Percentiles rank a stretch among this genome's conserved stretches.
Evolutionary conservation across 2,113 vertebrate genomes (phyloP).

Genomic region (Pangasianodon gigas): DNA sequence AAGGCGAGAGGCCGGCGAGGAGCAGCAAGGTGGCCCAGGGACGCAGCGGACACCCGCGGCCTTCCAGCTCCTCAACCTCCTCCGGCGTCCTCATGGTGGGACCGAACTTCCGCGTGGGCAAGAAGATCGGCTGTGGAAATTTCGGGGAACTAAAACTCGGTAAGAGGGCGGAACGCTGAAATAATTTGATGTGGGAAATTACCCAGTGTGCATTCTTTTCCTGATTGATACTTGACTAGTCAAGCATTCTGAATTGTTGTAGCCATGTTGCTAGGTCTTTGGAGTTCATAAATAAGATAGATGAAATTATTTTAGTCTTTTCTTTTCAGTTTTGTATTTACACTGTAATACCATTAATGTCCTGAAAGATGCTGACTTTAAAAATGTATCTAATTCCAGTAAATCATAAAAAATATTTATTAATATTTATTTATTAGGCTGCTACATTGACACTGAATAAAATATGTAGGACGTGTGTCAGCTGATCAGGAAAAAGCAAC

Average conservation of each 20-base stretch:
- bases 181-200: neutral
- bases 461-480: neutral
- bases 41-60: slow-evolving; percentile 78
- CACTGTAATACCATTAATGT: neutral
- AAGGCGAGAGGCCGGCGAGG: slow-evolving; percentile 82
- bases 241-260: neutral
- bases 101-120: slow-evolving; percentile 89
- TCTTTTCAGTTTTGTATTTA: neutral
- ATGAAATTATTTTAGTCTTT: neutral
- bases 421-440: neutral
- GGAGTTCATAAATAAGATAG: neutral
- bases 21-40: slow-evolving; percentile 77
- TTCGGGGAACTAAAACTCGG: slow-evolving; percentile 88
- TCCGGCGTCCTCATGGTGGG: slow-evolving; percentile 89
- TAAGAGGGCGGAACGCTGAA: slow-evolving; percentile 62
- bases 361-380: neutral
- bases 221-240: neutral
- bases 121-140: slow-evolving; percentile 90
- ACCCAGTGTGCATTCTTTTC: neutral
- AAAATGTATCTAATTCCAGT: neutral
- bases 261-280: neutral
- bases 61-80: slow-evolving; percentile 74
- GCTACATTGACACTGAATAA: neutral
- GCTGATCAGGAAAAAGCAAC: neutral
- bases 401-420: neutral